These are phyloP conservation scores for Alaudala cheleensis DNA, from an alignment of 2,113 vertebrate species.

Conservation along the genomic window DNA sequence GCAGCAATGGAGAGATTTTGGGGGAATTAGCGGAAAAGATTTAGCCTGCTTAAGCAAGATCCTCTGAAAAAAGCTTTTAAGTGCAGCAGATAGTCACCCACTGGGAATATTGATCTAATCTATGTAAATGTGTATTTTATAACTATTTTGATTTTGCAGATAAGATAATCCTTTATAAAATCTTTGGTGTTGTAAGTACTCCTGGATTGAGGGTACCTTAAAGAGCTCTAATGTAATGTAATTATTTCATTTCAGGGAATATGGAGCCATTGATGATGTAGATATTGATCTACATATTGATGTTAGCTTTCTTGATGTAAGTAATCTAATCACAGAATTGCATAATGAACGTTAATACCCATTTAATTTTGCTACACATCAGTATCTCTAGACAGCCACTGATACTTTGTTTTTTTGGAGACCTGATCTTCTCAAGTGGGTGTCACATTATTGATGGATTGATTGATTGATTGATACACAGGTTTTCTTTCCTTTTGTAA, in stretches of 20 bases:
- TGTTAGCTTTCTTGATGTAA: constrained; percentile 92
- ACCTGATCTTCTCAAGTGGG: not conserved
- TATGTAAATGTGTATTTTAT: constrained; percentile 5
- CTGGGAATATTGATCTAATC: not conserved
- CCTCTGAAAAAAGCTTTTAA: not conserved
- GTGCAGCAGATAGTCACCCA: not conserved
- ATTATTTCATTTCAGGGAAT: constrained; percentile 84
- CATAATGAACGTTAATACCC: constrained; percentile 24
- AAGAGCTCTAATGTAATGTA: constrained; percentile 21
- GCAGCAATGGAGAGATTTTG: not conserved
- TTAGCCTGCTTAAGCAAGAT: not conserved
- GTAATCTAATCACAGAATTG: constrained; percentile 67
- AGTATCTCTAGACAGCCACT: not conserved
- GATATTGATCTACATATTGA: constrained; percentile 92
- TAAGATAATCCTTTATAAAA: not conserved
- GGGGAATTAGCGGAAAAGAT: not conserved
- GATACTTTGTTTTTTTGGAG: not conserved
- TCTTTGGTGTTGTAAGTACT: not conserved
- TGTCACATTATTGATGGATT: not conserved
- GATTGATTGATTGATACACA: not conserved
- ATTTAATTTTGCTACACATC: constrained; percentile 7
- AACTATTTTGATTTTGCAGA: constrained; percentile 5
- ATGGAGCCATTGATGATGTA: constrained; percentile 93
- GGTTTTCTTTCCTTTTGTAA: not conserved
- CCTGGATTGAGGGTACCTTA: not conserved